These are phyloP conservation scores for Apostichopus californicus DNA, from an alignment of 35 echinoderm and acorn worm species.

Conservation along the genomic window DNA sequence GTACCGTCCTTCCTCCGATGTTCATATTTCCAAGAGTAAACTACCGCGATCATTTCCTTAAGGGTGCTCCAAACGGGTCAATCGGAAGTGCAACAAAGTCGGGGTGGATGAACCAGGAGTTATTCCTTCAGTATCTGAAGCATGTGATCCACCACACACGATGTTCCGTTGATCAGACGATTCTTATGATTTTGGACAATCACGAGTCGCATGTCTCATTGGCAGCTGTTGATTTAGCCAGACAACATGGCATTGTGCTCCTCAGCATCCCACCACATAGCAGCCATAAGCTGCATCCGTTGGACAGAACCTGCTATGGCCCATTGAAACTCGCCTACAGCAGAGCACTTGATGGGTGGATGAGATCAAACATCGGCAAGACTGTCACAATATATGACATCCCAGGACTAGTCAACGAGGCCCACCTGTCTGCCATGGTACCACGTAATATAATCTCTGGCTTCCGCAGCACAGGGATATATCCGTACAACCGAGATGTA, in stretches of 20 bases:
- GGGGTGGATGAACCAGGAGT: constrained; percentile 15
- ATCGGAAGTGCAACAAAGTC: constrained; percentile 13
- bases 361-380: constrained; percentile 30
- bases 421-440: not conserved
- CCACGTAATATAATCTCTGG: constrained; percentile 55
- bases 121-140: constrained; percentile 30
- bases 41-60: not conserved
- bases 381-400: constrained; percentile 65
- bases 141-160: constrained; percentile 58
- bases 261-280: constrained; percentile 60
- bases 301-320: constrained; percentile 58
- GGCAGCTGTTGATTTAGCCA: constrained; percentile 44
- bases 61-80: not conserved
- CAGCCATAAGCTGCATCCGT: constrained; percentile 61
- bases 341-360: constrained; percentile 26
- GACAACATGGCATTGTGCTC: constrained; percentile 49
- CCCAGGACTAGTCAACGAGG: constrained; percentile 50
- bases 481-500: constrained; percentile 60
- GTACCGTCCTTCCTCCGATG: not conserved
- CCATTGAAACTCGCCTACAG: constrained; percentile 46
- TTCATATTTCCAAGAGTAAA: constrained; percentile 47
- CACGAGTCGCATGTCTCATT: constrained; percentile 67
- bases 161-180: constrained; percentile 47
- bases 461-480: constrained; percentile 63
- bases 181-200: constrained; percentile 70